Base-by-base conservation (phyloP, 2,113 vertebrate species). In the Ceratotherium simum region DNA sequence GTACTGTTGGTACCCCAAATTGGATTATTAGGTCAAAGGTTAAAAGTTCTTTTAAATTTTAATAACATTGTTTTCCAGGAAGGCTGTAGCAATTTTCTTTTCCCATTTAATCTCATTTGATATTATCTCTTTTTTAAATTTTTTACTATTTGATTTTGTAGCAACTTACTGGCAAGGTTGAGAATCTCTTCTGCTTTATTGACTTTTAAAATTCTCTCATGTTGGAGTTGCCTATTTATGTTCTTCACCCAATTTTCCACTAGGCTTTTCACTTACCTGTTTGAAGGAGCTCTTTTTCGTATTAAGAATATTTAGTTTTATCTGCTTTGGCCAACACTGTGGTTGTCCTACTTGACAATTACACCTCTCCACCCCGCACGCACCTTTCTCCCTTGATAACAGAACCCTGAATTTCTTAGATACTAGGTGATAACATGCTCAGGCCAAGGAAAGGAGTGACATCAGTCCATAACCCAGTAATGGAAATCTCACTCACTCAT, bases 371-470 rank as follows among this genome's bases (percentile, higher is more conserved):
- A 12, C 58, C 39, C 27, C 8, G 16, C 6, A 33, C 1, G 3
- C 11, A 25, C 33, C 31, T 54, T 18, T 42, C 64, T 31, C 27
- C 58, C n/a, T 17, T n/a, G 36, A 39, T 5, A 5, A 81, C 51
- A 70, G 36, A 58, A 46, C 54, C 2, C 51, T 6, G 36, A 33
- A 13, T 17, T 25, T 18, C 51, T 81, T 58, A 14, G 21, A 11
- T 6, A 9, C 31, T 51, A n/a, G 12, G 18, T 8, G n/a, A 25
- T 3, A 23, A 18, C 2, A 1, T 9, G 14, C 23, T 51, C 17
- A 29, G 46, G 6, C 58, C 72, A 72, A 65, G 73, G 60, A 20
- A 65, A 36, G 42, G 60, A 29, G 17, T 12, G 8, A n/a, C 2
- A 6, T 21, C 0, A 1, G 27, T 17, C 60, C 25, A 4, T n/a